Evolutionary conservation across 2,113 vertebrate genomes (phyloP).

Genomic region (Crocuta crocuta): DNA sequence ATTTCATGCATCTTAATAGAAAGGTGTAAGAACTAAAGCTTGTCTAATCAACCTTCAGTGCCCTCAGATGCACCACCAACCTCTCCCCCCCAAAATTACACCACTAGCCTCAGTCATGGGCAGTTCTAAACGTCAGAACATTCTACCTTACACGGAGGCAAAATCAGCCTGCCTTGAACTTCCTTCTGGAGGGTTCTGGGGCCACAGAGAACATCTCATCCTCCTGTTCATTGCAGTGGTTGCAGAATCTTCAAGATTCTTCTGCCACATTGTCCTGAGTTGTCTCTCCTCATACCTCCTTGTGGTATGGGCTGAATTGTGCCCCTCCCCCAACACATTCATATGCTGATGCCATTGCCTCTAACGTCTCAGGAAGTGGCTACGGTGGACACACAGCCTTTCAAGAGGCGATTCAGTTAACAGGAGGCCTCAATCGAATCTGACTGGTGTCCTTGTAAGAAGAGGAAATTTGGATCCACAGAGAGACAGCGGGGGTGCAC

Average conservation of each 20-base stretch:
- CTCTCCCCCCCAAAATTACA: accelerated
- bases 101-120: accelerated
- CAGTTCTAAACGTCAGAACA: too few relatives aligned
- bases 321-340: neutral
- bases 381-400: neutral
- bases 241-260: neutral
- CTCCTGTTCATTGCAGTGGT: neutral
- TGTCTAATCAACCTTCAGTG: too few relatives aligned
- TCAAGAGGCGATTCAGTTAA: too few relatives aligned
- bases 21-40: accelerated
- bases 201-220: accelerated
- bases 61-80: too few relatives aligned
- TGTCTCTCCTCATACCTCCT: neutral
- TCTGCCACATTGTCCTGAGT: accelerated
- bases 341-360: neutral
- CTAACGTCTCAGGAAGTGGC: neutral
- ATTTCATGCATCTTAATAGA: neutral
- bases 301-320: neutral
- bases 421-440: neutral
- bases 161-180: neutral
- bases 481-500: accelerated
- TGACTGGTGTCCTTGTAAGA: neutral
- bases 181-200: neutral
- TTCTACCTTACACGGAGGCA: neutral
- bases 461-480: neutral